Evolutionary conservation across 2,888 invertebrate genomes (phyloP).

Genomic region (Syrista parreyssii): DNA sequence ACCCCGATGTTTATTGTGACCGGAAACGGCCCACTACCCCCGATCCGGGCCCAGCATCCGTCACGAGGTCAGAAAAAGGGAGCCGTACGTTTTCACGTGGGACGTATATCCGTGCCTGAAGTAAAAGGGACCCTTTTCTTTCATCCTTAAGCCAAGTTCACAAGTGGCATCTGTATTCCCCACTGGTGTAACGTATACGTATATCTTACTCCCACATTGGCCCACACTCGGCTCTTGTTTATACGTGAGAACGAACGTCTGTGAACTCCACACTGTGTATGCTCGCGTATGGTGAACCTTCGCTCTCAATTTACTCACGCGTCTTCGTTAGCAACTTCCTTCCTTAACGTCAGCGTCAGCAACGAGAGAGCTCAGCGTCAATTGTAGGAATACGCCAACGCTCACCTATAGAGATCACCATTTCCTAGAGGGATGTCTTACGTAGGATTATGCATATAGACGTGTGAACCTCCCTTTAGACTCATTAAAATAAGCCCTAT

Average conservation of each 20-base stretch:
- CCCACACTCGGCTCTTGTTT: neutral
- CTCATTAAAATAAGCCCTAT: neutral
- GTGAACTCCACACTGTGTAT: neutral
- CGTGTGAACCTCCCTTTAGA: neutral
- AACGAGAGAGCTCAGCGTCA: conserved; percentile 1
- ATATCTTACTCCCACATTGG: neutral
- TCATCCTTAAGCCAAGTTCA: neutral
- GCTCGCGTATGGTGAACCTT: neutral
- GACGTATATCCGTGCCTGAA: conserved; percentile 7
- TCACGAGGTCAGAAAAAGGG: conserved; percentile 13
- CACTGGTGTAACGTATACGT: neutral
- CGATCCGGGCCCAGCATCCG: conserved; percentile 38
- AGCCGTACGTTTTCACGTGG: conserved; percentile 13
- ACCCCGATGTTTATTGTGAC: conserved; percentile 31
- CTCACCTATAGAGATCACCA: neutral
- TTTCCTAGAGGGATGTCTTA: neutral
- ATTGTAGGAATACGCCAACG: neutral
- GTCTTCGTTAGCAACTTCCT: conserved; percentile 7
- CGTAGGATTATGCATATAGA: neutral
- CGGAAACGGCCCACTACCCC: conserved; percentile 49
- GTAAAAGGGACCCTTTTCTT: neutral
- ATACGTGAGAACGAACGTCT: neutral
- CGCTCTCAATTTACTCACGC: conserved; percentile 7
- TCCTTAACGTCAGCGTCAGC: neutral
- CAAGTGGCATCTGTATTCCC: neutral